Percentiles rank a stretch among this genome's conserved stretches.
Evolutionary conservation across 2,113 vertebrate species (phyloP).

Genomic region (Pseudois nayaur): DNA sequence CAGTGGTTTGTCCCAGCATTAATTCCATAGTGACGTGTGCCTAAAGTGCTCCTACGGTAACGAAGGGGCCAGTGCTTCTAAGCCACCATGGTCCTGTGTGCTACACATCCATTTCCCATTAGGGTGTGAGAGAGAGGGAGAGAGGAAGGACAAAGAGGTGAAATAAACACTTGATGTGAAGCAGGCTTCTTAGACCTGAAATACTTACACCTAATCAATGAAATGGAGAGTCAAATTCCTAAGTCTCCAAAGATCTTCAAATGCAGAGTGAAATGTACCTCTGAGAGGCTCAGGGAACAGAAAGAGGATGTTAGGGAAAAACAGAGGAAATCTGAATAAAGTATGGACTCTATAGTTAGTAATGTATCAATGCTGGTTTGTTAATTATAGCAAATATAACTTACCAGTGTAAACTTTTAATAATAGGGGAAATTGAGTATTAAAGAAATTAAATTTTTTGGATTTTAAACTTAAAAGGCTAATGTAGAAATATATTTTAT

Average conservation of each 20-base stretch:
- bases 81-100: rapidly evolving
- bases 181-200: background rate
- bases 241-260: background rate
- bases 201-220: background rate
- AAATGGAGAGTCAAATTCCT: background rate
- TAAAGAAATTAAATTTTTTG: background rate
- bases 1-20: background rate
- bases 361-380: background rate
- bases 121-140: background rate
- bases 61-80: background rate
- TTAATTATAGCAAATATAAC: background rate
- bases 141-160: background rate
- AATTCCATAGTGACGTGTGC: background rate
- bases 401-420: background rate
- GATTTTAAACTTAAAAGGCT: background rate
- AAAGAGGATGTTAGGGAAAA: background rate
- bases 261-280: background rate
- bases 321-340: background rate
- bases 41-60: background rate
- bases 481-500: background rate
- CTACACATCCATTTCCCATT: background rate
- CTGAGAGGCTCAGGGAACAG: background rate
- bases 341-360: background rate
- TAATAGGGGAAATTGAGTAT: background rate
- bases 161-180: background rate